Evolutionary conservation across 2,113 vertebrate species (phyloP), one percentile per base, ranked within the genome.

Genomic region (Sebastes schlegelii): DNA sequence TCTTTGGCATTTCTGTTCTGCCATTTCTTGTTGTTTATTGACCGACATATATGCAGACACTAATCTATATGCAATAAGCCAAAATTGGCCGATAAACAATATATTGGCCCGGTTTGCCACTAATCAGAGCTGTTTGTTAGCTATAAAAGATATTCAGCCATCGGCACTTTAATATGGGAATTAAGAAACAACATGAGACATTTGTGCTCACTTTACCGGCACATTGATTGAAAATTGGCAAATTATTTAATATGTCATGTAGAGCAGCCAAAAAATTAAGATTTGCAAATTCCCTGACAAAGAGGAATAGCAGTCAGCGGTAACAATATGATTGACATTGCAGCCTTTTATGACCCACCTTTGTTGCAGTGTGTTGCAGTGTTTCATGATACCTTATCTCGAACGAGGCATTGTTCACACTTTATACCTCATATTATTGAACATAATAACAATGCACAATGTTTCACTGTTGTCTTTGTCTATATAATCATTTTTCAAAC

Each of bases 401-500:
- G 9, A 72, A 71, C 3, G 2, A 76, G 62, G 40, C 40, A 74
- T 43, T 70, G 40, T 78, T 63, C 49, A 62, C 51, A 69, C 70
- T 76, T 71, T 13, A 26, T n/a, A 55, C 8, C 16, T 13, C 34
- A 68, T 81, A 65, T 77, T 49, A 79, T 65, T 82, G 60, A 34
- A 34, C 45, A 61, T 65, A 60, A 83, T 81, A 63, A 73, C 63
- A 69, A 5, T 69, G 49, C 17, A 71, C n/a, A 52, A 1, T 23
- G 49, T 61, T 57, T 74, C 64, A 66, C 21, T 71, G 14, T 71
- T 40, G 21, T 70, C 77, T 79, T 63, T 63, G 66, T 73, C 42
- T 57, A 23, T 78, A 49, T 64, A 87, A 85, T 89, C 49, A 69
- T 64, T 86, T 77, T 66, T 79, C 77, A 93, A 88, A 92, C 77